Conservation (phyloP, 2,113 vertebrate genomes). For the Cyrtonyx montezumae region DNA sequence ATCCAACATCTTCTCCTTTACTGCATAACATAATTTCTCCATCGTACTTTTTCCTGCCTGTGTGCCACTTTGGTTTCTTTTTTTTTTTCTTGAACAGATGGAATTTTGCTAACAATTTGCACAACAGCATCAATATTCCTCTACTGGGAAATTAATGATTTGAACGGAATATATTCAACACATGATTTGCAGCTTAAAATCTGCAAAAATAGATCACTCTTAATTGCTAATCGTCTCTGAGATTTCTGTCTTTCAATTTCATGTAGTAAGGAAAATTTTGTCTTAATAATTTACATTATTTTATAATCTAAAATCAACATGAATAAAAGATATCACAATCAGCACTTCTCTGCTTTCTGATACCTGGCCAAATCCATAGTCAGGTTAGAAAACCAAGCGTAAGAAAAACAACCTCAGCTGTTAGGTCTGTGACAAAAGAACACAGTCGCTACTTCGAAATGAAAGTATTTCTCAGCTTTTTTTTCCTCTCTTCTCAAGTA, state of each 20-base stretch:
- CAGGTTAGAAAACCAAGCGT: neutral
- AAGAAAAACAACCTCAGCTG: rapidly evolving
- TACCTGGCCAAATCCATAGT: neutral
- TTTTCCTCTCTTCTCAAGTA: neutral
- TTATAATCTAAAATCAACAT: neutral
- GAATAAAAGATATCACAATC: neutral
- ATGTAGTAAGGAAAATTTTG: neutral
- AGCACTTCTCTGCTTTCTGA: neutral
- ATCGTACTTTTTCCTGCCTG: neutral
- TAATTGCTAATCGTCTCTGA: neutral
- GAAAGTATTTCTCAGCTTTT: neutral
- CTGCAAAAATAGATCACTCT: neutral
- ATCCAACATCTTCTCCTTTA: neutral
- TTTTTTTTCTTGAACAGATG: neutral
- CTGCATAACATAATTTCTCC: neutral
- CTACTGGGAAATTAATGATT: neutral
- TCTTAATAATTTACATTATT: neutral
- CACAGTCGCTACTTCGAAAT: neutral
- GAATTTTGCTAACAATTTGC: neutral
- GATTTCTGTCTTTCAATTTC: neutral
- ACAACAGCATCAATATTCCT: neutral
- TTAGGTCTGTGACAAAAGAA: neutral
- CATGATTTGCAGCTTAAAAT: neutral
- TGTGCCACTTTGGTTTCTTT: neutral
- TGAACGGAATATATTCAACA: neutral